phyloP scores from a whole-genome alignment of 2,113 vertebrate genomes.

The Oplegnathus fasciatus region DNA sequence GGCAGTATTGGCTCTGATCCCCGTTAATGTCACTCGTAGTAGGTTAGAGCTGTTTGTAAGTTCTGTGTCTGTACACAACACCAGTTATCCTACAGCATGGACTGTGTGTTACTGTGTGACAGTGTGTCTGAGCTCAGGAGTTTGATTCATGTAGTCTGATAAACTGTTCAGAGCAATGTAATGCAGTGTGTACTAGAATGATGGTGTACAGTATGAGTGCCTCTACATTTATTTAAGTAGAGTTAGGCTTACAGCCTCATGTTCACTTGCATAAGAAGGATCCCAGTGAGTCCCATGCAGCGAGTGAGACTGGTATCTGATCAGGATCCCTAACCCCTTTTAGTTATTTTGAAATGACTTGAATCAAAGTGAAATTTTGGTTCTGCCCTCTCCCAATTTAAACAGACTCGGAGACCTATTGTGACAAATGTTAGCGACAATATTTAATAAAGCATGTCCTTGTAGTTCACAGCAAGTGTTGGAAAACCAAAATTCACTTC shows the following conservation, averaged over 20 bases:
- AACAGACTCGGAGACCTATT: background rate
- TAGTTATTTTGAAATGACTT: background rate
- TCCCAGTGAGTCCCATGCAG: background rate
- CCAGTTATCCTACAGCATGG: too few species aligned
- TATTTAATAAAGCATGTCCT: constrained; percentile 28
- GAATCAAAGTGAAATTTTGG: background rate
- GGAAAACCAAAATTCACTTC: constrained; percentile 7
- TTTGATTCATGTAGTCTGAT: background rate
- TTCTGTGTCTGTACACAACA: too few species aligned
- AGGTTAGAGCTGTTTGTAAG: too few species aligned
- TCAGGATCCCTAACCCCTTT: background rate
- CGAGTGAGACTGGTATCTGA: background rate
- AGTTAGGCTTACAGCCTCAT: background rate
- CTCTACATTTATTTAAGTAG: background rate
- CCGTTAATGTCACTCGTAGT: too few species aligned
- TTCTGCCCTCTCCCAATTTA: background rate
- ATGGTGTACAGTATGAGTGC: background rate
- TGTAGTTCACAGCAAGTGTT: constrained; percentile 18
- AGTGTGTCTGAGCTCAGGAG: background rate
- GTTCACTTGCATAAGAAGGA: background rate
- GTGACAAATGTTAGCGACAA: background rate
- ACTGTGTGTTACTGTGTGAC: background rate
- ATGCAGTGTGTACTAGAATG: background rate
- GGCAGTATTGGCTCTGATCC: too few species aligned
- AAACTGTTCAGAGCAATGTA: background rate